Base-by-base conservation (phyloP, 2,888 invertebrate species). In the Luperina nickerlii region DNA sequence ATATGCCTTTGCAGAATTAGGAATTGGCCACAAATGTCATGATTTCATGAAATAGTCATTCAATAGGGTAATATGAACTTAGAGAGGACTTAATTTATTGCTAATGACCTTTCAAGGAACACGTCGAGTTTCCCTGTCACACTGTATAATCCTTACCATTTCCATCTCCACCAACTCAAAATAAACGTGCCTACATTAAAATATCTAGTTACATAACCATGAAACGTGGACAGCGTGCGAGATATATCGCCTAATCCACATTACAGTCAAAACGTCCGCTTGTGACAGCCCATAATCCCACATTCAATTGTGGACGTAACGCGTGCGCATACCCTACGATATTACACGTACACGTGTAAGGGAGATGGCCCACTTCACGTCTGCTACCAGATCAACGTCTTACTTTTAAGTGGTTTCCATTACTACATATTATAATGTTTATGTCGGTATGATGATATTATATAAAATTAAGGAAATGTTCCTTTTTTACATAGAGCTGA, bases 231-330 rank as follows among this genome's bases (percentile, higher is more conserved):
- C 79, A 79, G 75, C 83, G 78, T 82, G 80, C 70, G 85, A 78
- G 68, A 77, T 88, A 82, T 78, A 78, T 90, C 85, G 87, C 87
- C 83, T 92, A 91, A 93, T 92, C 92, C 92, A 87, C 87, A 90
- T 90, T 89, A 91, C 87, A 89, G 90, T 91, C 90, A 90, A 90
- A 91, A 86, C 86, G 90, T 90, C 87, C 90, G 87, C 82, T 89
- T 91, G 90, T 92, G 93, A 92, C 93, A 90, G 88, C 72, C 89
- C 90, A 90, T 94, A 93, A 94, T 92, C 90, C 92, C 84, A 67
- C 82, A 72, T 88, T 88, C 83, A 85, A 87, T 84, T 84, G 84
- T 84, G 84, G 78, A 85, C 76, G 85, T 87, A 78, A 87, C 66
- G 60, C 67, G 83, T 88, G 80, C 70, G 85, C 73, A 74, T 78